Conservation (phyloP, 2,113 vertebrate species). For the Sander vitreus region DNA sequence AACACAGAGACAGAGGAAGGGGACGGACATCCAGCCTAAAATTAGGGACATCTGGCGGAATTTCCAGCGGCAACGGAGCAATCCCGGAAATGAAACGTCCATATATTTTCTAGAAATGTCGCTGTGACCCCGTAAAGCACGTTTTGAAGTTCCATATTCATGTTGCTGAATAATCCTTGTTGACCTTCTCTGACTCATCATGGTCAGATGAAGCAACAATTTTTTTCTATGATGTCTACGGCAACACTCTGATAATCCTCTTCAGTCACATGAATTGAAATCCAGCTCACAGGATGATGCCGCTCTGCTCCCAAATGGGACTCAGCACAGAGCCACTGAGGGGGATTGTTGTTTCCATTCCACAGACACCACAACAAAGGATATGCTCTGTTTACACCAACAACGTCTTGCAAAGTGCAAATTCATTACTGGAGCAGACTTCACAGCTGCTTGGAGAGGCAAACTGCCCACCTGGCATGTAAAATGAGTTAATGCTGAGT, state of each 20-base stretch:
- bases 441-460: conserved; percentile 26
- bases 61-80: too few relatives aligned
- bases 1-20: too few relatives aligned
- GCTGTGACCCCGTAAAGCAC: background rate
- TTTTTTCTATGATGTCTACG: conserved; percentile 41
- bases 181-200: conserved; percentile 30
- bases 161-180: background rate
- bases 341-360: conserved; percentile 57
- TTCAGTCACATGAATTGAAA: conserved; percentile 56
- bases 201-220: background rate
- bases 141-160: background rate
- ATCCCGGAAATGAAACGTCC: too few relatives aligned
- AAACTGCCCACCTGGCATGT: conserved; percentile 18
- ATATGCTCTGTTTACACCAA: conserved; percentile 21
- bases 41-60: too few relatives aligned
- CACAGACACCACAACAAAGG: conserved; percentile 28
- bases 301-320: background rate
- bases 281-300: conserved; percentile 37
- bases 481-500: conserved; percentile 40
- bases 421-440: conserved; percentile 34
- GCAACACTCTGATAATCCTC: conserved; percentile 48
- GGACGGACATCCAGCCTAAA: too few relatives aligned
- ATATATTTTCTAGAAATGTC: background rate
- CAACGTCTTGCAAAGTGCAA: conserved; percentile 31
- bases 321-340: background rate